Percentiles rank a stretch among this genome's conserved stretches.
Conservation (phyloP, 53 echinoderm and acorn worm species). For the Arbacia lixula region DNA sequence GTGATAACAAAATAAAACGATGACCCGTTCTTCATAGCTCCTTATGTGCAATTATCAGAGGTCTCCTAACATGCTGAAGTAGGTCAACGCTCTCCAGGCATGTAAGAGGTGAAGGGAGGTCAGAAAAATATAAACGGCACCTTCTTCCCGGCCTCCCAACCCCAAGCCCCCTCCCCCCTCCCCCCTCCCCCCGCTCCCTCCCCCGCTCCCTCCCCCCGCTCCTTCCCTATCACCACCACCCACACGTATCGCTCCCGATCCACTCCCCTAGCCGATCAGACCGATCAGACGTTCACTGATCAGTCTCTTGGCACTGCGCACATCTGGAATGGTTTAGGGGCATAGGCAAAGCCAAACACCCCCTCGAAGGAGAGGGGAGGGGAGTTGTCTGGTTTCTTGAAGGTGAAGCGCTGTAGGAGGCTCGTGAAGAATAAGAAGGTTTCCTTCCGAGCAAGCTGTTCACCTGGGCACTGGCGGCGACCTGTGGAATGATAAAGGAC, state of each 20-base stretch:
- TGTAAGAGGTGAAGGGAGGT: too few species aligned
- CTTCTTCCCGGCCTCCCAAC: background rate
- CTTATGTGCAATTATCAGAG: too few species aligned
- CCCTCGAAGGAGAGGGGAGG: conserved; percentile 30
- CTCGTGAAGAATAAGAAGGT: conserved; percentile 19
- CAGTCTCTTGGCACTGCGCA: conserved; percentile 28
- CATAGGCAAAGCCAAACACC: conserved; percentile 17
- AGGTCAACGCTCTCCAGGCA: too few species aligned
- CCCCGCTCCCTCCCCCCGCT: background rate
- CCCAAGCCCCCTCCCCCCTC: background rate
- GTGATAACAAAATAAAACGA: too few species aligned
- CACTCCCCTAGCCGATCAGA: too few species aligned
- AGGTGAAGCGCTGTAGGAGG: conserved; percentile 2
- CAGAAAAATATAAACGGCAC: too few species aligned
- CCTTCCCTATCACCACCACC: background rate
- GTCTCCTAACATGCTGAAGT: too few species aligned
- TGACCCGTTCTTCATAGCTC: too few species aligned
- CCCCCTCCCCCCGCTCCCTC: background rate
- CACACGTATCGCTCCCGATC: too few species aligned
- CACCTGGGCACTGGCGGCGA: conserved; percentile 5
- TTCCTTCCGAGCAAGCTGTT: conserved; percentile 21
- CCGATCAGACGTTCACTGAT: too few species aligned
- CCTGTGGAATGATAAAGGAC: background rate
- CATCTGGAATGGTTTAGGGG: conserved; percentile 4
- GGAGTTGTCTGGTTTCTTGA: conserved; percentile 8